A percentile compares a stretch with the other conserved stretches of the same genome.
Conservation (phyloP, 1,140 invertebrate species). For the Metaphire vulgaris region DNA sequence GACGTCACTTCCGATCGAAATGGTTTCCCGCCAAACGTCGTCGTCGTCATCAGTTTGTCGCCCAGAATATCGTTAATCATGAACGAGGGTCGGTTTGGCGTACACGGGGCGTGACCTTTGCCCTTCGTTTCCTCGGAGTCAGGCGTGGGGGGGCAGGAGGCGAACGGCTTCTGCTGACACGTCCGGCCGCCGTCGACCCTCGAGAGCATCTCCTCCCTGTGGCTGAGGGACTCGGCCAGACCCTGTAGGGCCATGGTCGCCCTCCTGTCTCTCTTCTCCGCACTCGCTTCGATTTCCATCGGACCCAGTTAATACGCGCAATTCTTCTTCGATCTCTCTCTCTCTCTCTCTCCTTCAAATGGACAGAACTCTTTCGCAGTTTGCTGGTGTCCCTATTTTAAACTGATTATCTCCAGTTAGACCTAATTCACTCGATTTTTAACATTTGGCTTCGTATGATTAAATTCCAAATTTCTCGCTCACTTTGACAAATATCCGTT, state of each 20-base stretch:
- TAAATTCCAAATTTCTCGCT: no score
- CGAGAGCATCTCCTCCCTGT: neutral
- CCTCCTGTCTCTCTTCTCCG: neutral
- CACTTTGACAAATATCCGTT: no score
- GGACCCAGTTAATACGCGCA: neutral
- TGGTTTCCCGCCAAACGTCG: no score
- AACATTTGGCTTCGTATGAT: no score
- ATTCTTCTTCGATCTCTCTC: neutral
- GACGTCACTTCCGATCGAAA: neutral
- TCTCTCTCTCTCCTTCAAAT: neutral
- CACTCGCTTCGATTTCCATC: neutral
- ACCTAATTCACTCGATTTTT: no score
- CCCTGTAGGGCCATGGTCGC: neutral
- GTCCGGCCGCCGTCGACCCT: neutral
- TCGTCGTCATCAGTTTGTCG: neutral
- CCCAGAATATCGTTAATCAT: neutral
- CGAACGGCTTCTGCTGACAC: neutral
- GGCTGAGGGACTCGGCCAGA: neutral
- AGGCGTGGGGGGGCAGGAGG: neutral
- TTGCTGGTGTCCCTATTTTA: no score
- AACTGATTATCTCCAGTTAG: no score
- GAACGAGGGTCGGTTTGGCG: neutral
- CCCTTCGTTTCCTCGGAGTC: neutral
- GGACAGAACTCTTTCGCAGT: neutral
- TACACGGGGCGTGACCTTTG: neutral